Evolutionary conservation across 2,797 vertebrate genomes (phyloP).

Genomic region (Diceros bicornis): DNA sequence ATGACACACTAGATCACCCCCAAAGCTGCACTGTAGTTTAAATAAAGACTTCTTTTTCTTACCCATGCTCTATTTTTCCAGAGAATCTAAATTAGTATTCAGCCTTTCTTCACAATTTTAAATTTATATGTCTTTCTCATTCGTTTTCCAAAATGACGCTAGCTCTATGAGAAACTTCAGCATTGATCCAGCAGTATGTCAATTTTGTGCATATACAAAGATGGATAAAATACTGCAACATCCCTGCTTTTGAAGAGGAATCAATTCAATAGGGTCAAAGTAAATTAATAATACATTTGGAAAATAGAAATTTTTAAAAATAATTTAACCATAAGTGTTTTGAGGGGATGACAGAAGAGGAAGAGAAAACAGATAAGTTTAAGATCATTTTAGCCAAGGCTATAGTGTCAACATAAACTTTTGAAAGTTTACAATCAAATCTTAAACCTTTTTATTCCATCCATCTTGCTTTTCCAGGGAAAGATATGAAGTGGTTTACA

Average conservation of each 20-base stretch:
- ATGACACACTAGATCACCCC: not conserved
- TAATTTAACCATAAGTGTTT: not conserved
- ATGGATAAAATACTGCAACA: not conserved
- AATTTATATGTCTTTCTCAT: not conserved
- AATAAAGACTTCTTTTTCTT: slow-evolving; percentile 33
- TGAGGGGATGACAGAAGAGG: not conserved
- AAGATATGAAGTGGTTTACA: not conserved
- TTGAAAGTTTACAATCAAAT: not conserved
- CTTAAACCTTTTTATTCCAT: not conserved
- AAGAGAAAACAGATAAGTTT: not conserved
- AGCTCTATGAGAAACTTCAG: not conserved
- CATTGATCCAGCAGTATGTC: not conserved
- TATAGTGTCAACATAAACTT: not conserved
- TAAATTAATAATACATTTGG: slow-evolving; percentile 18
- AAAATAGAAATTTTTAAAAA: slow-evolving; percentile 22
- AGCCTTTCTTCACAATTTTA: slow-evolving; percentile 23
- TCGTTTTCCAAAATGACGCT: slow-evolving; percentile 30
- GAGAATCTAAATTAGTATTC: not conserved
- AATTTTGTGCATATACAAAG: not conserved
- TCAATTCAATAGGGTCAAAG: not conserved
- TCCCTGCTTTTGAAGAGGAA: not conserved
- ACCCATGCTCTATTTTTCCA: not conserved
- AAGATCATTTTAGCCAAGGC: slow-evolving; percentile 1
- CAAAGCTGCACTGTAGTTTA: not conserved
- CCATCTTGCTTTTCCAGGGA: slow-evolving; percentile 2